Percentiles rank a stretch among this genome's conserved stretches.
These are phyloP conservation scores for Parelbella ahira DNA, from an alignment of 2,888 invertebrate genomes.

Conservation along the genomic window DNA sequence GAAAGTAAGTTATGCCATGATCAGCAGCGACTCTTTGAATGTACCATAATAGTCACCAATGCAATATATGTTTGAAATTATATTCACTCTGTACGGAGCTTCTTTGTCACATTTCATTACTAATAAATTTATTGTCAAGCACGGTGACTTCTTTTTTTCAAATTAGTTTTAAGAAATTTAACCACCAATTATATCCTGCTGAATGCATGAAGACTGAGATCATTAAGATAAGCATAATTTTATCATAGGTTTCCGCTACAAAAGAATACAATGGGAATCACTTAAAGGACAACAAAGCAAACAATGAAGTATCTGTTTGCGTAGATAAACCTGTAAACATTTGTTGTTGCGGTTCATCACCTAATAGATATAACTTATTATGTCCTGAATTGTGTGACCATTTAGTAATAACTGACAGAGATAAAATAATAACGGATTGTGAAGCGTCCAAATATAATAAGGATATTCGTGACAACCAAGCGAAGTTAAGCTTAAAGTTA, in stretches of 20 bases:
- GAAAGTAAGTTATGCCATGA: conserved; percentile 52
- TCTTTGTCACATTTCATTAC: neutral
- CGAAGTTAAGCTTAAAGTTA: too few relatives aligned
- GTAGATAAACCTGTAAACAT: conserved; percentile 24
- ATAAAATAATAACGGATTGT: too few relatives aligned
- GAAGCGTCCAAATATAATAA: too few relatives aligned
- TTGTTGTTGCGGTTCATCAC: conserved; percentile 26
- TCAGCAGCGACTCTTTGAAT: conserved; percentile 37
- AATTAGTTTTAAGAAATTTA: conserved; percentile 27
- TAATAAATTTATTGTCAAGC: conserved; percentile 25
- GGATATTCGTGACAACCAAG: too few relatives aligned
- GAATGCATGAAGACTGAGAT: too few relatives aligned
- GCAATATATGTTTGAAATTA: too few relatives aligned
- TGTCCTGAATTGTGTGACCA: neutral
- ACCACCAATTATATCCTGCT: too few relatives aligned
- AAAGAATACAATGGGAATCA: conserved; percentile 23
- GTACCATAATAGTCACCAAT: too few relatives aligned
- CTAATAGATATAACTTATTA: neutral
- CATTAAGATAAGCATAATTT: too few relatives aligned
- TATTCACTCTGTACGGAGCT: too few relatives aligned
- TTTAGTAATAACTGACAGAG: neutral
- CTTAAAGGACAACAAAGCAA: conserved; percentile 19
- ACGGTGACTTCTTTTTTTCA: conserved; percentile 56
- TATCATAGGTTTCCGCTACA: conserved; percentile 38
- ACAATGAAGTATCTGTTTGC: conserved; percentile 30